A percentile compares a stretch with the other conserved stretches of the same genome.
Conservation (phyloP, 2,113 vertebrate species). For the Tyto alba region DNA sequence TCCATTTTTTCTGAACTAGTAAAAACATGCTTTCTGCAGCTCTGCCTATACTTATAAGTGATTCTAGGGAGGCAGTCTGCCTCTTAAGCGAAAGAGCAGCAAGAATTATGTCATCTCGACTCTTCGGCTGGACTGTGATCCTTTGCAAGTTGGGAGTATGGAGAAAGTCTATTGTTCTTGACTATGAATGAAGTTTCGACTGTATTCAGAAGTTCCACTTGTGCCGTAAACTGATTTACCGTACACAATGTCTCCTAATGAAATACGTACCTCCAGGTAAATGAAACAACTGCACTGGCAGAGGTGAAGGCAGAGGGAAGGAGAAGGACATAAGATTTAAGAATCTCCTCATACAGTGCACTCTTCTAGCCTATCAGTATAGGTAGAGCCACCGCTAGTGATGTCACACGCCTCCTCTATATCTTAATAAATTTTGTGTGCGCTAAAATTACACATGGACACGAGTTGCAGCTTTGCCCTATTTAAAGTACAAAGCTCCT, state of each 20-base stretch:
- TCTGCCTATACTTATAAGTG: neutral
- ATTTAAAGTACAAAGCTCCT: neutral
- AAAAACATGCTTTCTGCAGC: neutral
- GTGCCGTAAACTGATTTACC: neutral
- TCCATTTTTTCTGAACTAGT: neutral
- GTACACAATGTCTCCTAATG: neutral
- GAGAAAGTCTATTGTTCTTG: neutral
- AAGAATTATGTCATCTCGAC: neutral
- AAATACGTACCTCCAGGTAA: neutral
- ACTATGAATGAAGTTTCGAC: neutral
- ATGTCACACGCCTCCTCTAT: neutral
- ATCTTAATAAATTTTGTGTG: neutral
- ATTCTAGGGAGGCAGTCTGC: neutral
- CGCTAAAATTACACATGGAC: neutral
- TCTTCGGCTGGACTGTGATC: neutral
- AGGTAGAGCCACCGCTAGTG: neutral
- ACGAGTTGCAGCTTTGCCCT: neutral
- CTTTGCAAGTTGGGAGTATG: neutral
- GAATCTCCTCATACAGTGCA: neutral
- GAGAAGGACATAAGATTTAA: neutral
- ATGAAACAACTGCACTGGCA: neutral
- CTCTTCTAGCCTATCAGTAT: neutral
- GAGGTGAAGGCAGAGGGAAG: neutral
- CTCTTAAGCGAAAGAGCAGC: neutral
- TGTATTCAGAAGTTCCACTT: neutral